phyloP scores from a whole-genome alignment of 92 coral and sea anemone genomes.

The Epizoanthus rinbou region DNA sequence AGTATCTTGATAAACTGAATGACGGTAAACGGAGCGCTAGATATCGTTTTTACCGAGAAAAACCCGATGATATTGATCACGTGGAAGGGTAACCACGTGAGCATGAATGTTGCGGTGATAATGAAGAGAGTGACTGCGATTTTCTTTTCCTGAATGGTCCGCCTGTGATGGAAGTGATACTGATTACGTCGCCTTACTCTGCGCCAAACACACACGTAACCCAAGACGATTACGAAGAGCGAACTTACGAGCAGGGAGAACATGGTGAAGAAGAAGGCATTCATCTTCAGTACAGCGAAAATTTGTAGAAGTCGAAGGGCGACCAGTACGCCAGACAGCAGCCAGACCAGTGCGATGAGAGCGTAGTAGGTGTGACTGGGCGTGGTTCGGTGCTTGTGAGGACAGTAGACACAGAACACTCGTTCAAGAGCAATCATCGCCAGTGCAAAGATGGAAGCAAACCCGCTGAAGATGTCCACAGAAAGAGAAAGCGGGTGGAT shows the following conservation, averaged over 20 bases:
- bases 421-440: constrained; percentile 81
- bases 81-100: constrained; percentile 85
- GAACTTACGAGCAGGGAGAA: constrained; percentile 64
- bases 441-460: constrained; percentile 84
- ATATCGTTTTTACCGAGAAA: constrained; percentile 48
- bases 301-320: constrained; percentile 59
- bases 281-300: constrained; percentile 23
- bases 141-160: constrained; percentile 72
- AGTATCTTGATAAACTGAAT: constrained; percentile 75
- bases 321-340: constrained; percentile 69
- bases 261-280: constrained; percentile 65
- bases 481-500: constrained; percentile 61
- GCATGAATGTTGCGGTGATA: constrained; percentile 72
- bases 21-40: constrained; percentile 55
- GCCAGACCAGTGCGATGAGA: constrained; percentile 72
- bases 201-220: constrained; percentile 77
- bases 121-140: constrained; percentile 78
- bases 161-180: constrained; percentile 59
- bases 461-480: constrained; percentile 79
- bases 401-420: constrained; percentile 68
- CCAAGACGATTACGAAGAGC: constrained; percentile 57
- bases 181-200: constrained; percentile 64
- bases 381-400: constrained; percentile 72
- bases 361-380: constrained; percentile 57
- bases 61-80: constrained; percentile 69